Percentiles rank a stretch among this genome's conserved stretches.
These are phyloP conservation scores for Caenorhabditis sp. DNA, from an alignment of 2,888 invertebrate genomes.

Conservation along the genomic window DNA sequence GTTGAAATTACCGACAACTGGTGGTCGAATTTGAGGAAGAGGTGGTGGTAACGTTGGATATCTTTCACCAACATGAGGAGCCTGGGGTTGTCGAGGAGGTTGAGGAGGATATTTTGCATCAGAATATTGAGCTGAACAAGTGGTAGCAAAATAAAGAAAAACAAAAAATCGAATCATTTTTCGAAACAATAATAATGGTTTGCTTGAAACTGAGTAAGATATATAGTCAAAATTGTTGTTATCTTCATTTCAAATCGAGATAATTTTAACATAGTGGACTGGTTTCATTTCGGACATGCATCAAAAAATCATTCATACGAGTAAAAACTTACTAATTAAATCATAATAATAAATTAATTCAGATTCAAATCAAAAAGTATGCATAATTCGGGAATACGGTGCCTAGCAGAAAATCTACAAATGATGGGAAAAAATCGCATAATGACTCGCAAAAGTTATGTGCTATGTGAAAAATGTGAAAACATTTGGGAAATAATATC, in stretches of 20 bases:
- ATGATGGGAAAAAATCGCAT: constrained; percentile 35
- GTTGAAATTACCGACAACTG: not conserved
- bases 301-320: constrained; percentile 11
- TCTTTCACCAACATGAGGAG: not conserved
- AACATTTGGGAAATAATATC: constrained; percentile 30
- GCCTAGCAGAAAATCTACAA: constrained; percentile 45
- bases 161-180: not conserved
- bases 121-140: not conserved
- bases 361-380: constrained; percentile 42
- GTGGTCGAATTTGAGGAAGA: constrained; percentile 1
- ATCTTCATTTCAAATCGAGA: constrained; percentile 38
- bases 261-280: constrained; percentile 24
- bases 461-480: constrained; percentile 37
- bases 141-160: not conserved
- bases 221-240: constrained; percentile 14
- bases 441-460: constrained; percentile 36
- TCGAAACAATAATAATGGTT: not conserved
- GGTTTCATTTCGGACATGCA: constrained; percentile 17
- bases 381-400: constrained; percentile 46
- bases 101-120: not conserved
- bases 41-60: constrained; percentile 14
- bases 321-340: constrained; percentile 3
- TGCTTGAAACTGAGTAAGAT: not conserved
- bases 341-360: constrained; percentile 16
- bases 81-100: constrained; percentile 5